These are phyloP conservation scores for Stichodactyla helianthus DNA, from an alignment of 64 coral and sea anemone genomes.

Conservation along the genomic window DNA sequence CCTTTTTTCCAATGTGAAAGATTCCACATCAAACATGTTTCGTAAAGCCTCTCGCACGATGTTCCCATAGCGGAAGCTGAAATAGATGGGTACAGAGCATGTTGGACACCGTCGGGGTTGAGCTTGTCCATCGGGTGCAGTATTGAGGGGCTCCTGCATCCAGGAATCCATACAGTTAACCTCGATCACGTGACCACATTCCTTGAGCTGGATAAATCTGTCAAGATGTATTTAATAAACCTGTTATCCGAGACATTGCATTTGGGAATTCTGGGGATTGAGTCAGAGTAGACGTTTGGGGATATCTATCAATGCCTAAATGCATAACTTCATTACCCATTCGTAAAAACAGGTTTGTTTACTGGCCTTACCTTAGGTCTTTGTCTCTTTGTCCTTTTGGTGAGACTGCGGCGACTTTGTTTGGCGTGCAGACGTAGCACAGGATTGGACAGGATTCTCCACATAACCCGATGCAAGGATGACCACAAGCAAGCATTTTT, in stretches of 20 bases:
- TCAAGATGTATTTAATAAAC: neutral
- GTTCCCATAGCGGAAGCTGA: constrained; percentile 41
- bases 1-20: neutral
- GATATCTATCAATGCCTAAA: too few species aligned
- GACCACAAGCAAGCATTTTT: constrained; percentile 37
- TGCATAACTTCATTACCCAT: too few species aligned
- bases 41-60: constrained; percentile 9
- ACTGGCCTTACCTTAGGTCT: neutral
- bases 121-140: neutral
- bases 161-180: constrained; percentile 38
- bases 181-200: constrained; percentile 30
- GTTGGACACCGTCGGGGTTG: constrained; percentile 18
- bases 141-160: neutral
- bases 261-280: too few species aligned
- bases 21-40: neutral
- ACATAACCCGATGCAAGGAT: constrained; percentile 53
- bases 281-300: too few species aligned
- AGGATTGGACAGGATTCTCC: constrained; percentile 42
- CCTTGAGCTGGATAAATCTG: constrained; percentile 30
- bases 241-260: neutral
- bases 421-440: constrained; percentile 38
- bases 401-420: constrained; percentile 6
- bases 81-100: constrained; percentile 23
- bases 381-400: neutral
- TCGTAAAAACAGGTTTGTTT: too few species aligned